Evolutionary conservation across 1,140 invertebrate genomes (phyloP), one percentile per base, ranked within the genome.

Genomic region (Cataglyphis hispanica): DNA sequence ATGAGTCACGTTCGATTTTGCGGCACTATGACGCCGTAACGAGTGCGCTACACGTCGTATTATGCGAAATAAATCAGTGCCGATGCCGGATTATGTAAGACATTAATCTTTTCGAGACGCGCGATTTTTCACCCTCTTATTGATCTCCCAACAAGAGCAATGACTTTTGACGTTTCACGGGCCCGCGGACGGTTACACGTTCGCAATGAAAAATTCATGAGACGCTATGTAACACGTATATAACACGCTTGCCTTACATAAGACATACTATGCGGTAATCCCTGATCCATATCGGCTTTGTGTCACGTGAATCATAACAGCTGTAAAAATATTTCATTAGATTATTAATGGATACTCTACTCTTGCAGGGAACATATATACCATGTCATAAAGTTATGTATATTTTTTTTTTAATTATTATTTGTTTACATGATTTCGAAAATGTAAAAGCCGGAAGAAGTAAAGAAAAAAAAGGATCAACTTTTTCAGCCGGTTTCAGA

Each of bases 41-140:
- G 72, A 84, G 81, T 64, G 34, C 63, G 61, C 46, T 16, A 53
- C 60, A 64, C 81, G 72, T 84, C 72, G 43, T 66, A 84, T 84
- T 84, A 84, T 77, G 34, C 72, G 81, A 60, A 84, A 84, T 84
- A 84, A 84, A 84, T 84, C 81, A 84, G 72, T 58, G 72, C 43
- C 43, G 58, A 77, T 77, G 81, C 72, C 58, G 72, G 81, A 84
- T 84, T 84, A 76, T 84, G 43, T 84, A 64, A 77, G 81, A 77
- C 81, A 84, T 84, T 84, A 84, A 84, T 84, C 81, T 84, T 77
- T 77, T 77, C 16, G 58, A 60, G 67, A 83, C 78, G 78, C 53
- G 56, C 53, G 66, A 83, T 83, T 83, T 83, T 83, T 83, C 78
- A 83, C 67, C 67, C 78, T 46, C 25, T 72, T 83, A 83, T 83